phyloP scores from a whole-genome alignment of 2,888 invertebrate genomes.

The Tipula helvola region DNA sequence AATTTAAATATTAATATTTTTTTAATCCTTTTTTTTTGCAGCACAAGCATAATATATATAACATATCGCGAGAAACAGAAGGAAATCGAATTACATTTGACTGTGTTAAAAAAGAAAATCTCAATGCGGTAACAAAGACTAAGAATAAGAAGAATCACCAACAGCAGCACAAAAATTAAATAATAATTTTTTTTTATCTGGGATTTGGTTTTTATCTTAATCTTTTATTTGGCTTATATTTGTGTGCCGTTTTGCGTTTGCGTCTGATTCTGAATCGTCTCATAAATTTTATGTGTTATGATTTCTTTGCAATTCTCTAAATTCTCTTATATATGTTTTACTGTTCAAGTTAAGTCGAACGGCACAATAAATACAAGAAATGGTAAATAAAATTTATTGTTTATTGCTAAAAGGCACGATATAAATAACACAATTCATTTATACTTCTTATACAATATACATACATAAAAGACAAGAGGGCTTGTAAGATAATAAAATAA shows the following conservation, averaged over 20 bases:
- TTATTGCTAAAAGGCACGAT: conserved; percentile 4
- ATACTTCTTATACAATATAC: neutral
- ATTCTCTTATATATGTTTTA: neutral
- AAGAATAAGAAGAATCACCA: neutral
- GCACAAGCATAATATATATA: neutral
- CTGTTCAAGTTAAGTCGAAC: neutral
- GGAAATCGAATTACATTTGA: neutral
- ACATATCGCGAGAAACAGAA: neutral
- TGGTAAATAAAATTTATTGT: neutral
- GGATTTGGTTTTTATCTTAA: neutral
- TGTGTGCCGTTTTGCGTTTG: neutral
- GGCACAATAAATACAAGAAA: neutral
- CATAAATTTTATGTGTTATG: neutral
- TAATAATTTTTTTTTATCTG: neutral
- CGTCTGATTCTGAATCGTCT: neutral
- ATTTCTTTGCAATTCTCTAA: neutral
- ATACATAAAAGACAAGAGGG: neutral
- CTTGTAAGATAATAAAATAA: neutral
- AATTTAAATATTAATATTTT: neutral
- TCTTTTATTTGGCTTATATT: neutral
- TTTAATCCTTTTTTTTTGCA: neutral
- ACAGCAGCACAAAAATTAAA: neutral
- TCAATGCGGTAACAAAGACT: neutral
- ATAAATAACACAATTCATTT: neutral
- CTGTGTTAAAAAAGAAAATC: neutral